Evolutionary conservation across 2,797 vertebrate species (phyloP).

Genomic region (Gymnoscopelus braueri): DNA sequence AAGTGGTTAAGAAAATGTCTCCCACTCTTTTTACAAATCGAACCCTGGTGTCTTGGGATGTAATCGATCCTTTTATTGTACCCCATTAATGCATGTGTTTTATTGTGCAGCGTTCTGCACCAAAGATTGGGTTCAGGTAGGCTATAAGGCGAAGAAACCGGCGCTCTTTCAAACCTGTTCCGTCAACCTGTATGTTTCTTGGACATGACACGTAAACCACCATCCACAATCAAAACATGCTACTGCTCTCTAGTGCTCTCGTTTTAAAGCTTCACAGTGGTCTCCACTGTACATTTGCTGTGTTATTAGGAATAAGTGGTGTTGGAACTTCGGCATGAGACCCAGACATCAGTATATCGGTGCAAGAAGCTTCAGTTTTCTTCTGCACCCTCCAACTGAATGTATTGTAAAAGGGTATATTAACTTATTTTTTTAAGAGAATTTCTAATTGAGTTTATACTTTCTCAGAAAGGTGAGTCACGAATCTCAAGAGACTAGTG

Average conservation of each 20-base stretch:
- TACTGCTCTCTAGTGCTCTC: conserved; percentile 65
- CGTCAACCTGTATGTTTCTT: conserved; percentile 73
- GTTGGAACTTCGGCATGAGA: conserved; percentile 61
- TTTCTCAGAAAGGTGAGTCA: conserved; percentile 65
- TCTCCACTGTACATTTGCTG: conserved; percentile 48
- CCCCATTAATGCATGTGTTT: conserved; percentile 37
- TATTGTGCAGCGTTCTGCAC: conserved; percentile 27
- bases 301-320: conserved; percentile 31
- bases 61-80: conserved; percentile 49
- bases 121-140: conserved; percentile 25
- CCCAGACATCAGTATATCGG: conserved; percentile 53
- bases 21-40: not conserved
- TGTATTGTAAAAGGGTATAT: conserved; percentile 65
- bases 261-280: conserved; percentile 72
- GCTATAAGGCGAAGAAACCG: conserved; percentile 36
- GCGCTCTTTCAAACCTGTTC: conserved; percentile 61
- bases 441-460: conserved; percentile 39
- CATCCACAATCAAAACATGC: conserved; percentile 75
- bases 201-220: conserved; percentile 65
- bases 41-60: conserved; percentile 8
- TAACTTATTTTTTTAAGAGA: conserved; percentile 50
- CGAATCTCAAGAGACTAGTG: conserved; percentile 33
- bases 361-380: conserved; percentile 56
- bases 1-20: too few relatives aligned
- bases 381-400: conserved; percentile 25